Base-by-base conservation (phyloP, 2,113 vertebrate genomes). In the Nymphicus hollandicus region DNA sequence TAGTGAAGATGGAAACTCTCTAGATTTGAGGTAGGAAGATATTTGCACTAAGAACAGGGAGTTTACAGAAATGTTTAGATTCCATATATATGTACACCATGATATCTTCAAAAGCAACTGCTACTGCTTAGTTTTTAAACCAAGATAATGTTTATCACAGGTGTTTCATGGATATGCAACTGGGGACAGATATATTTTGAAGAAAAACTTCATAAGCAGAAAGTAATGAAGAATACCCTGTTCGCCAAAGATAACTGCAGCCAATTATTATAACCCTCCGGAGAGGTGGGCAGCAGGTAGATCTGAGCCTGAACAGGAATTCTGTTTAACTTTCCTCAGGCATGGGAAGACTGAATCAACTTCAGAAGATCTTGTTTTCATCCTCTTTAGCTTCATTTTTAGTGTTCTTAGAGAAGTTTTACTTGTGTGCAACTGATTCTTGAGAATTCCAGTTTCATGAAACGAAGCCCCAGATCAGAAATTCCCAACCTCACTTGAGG, bases 401-500 rank as follows among this genome's bases (percentile, higher is more conserved):
- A 55, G 20, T 68, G 6, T 78, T 71, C 22, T 71, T 64, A 27
- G 28, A 63, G 29, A 46, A 69, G 4, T 44, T 74, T 63, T 56
- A 63, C 37, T n/a, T 31, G 35, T 39, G 41, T 66, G 28, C 33
- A 17, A 50, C 35, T 55, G 52, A 52, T 70, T 35, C 27, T 77
- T 1, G 4, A 65, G 56, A 90, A 60, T 37, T n/a, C 29, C 23
- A 53, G 22, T 43, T 88, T 76, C 8, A 47, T 24, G 33, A 86
- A 81, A 52, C 16, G 53, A 77, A 74, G 29, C 1, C 2, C 16
- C 43, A n/a, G 31, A n/a, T 58, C 31, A 82, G 50, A 81, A 89
- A 43, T 58, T 4, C 0, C 39, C 49, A 78, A n/a, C 19, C 6
- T 44, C 22, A 37, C 16, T 9, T 0, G 0, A 64, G 24, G 2